Evolutionary conservation across 2,797 vertebrate species (phyloP).

Genomic region (Schizopygopsis pylzovi): DNA sequence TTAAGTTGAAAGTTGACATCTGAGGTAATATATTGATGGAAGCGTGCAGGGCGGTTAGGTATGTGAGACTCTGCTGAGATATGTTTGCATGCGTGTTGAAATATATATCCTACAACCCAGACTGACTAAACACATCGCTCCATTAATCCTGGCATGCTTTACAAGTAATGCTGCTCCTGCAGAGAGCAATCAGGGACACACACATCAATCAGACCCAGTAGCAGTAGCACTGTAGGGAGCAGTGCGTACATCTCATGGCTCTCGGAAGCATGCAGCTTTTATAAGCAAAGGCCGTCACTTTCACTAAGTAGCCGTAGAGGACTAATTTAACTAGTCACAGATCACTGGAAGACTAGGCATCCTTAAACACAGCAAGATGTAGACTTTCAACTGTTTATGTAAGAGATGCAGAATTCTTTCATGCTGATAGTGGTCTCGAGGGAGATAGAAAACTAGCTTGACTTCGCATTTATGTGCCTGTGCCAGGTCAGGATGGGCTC

Average conservation of each 20-base stretch:
- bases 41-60: slow-evolving; percentile 36
- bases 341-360: slow-evolving; percentile 38
- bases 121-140: slow-evolving; percentile 46
- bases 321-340: slow-evolving; percentile 46
- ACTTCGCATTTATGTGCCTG: slow-evolving; percentile 59
- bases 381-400: slow-evolving; percentile 25
- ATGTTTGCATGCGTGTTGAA: slow-evolving; percentile 38
- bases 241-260: neutral
- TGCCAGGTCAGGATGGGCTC: slow-evolving; percentile 61
- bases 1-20: slow-evolving; percentile 34
- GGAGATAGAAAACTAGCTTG: slow-evolving; percentile 55
- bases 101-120: slow-evolving; percentile 42
- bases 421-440: slow-evolving; percentile 56
- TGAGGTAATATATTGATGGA: slow-evolving; percentile 45
- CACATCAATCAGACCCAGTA: slow-evolving; percentile 36
- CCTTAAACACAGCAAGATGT: slow-evolving; percentile 39
- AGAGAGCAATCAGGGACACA: slow-evolving; percentile 38
- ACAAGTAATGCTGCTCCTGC: slow-evolving; percentile 36
- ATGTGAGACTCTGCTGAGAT: slow-evolving; percentile 19
- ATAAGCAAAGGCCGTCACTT: slow-evolving; percentile 34
- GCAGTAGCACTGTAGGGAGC: slow-evolving; percentile 15
- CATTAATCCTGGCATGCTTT: slow-evolving; percentile 42
- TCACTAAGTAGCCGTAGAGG: slow-evolving; percentile 39
- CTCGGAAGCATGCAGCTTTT: slow-evolving; percentile 6
- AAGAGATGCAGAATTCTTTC: slow-evolving; percentile 58